Conservation (phyloP, 2,113 vertebrate genomes). For the western clawed frog (Xenopus tropicalis) region UCB_Xtro_10.0 CM004450.2:24392001-24392500, state of each 20-base stretch:
- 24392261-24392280: background rate
- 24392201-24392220: background rate
- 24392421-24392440: too few relatives aligned
- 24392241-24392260: constrained; percentile 38
- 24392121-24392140: background rate
- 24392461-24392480: too few relatives aligned
- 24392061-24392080: too few relatives aligned
- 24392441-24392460: too few relatives aligned
- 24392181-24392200: background rate
- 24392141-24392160: background rate
- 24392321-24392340: constrained; percentile 2
- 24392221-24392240: constrained; percentile 17
- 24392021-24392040: too few relatives aligned
- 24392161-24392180: background rate
- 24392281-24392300: constrained; percentile 11
- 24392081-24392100: too few relatives aligned
- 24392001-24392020: too few relatives aligned
- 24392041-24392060: too few relatives aligned
- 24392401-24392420: too few relatives aligned
- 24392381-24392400: background rate
- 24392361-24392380: too few relatives aligned
- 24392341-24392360: too few relatives aligned
- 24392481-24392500: too few relatives aligned
- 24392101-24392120: background rate
- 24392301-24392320: background rate